Base-by-base conservation (phyloP, 2,113 vertebrate species). In the Verasper variegatus region DNA sequence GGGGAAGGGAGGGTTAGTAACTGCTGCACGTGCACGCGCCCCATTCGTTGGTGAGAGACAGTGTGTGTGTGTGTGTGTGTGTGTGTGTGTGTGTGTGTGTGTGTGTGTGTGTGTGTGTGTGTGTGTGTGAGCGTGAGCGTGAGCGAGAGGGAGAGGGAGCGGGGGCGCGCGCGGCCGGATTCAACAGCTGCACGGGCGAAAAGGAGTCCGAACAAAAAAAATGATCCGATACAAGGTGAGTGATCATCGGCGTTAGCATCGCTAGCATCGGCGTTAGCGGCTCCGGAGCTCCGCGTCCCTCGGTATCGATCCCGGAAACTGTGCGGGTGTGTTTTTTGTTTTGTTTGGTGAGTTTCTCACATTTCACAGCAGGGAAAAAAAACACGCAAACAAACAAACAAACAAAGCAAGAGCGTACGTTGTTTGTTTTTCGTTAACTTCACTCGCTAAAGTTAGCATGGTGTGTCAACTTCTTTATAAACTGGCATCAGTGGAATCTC, bases 181-280 rank as follows among this genome's bases (percentile, higher is more conserved):
- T 89, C 91, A 94, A 94, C 94, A 95, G 94, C 94, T 95, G 94
- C 94, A 93, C 88, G 47, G 17, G 18, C 2, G 20, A 20, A 21
- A 54, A 11, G 4, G 2, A 54, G 52, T 11, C 17, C 5, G 5
- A 52, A 52, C 51, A n/a, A 52, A n/a, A 52, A 21, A 21, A n/a
- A 54, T 54, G 52, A 54, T 21, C 9, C 52, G n/a, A 3, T 13
- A 54, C 52, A 54, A 21, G 47, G 47, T 51, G 47, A 51, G 47
- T 18, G 14, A 18, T 51, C 40, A 2, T 2, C 40, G 40, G 40
- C 40, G 47, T 51, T 51, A 51, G 47, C 47, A 51, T 51, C 15
- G 18, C 2, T 51, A 51, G 47, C 47, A 51, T 6, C 47, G 47
- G 17, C 17, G 47, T 7, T 31, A 31, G 15, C 45, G 35, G 35